phyloP scores from a whole-genome alignment of 2,797 vertebrate species.

The Psittacula echo region DNA sequence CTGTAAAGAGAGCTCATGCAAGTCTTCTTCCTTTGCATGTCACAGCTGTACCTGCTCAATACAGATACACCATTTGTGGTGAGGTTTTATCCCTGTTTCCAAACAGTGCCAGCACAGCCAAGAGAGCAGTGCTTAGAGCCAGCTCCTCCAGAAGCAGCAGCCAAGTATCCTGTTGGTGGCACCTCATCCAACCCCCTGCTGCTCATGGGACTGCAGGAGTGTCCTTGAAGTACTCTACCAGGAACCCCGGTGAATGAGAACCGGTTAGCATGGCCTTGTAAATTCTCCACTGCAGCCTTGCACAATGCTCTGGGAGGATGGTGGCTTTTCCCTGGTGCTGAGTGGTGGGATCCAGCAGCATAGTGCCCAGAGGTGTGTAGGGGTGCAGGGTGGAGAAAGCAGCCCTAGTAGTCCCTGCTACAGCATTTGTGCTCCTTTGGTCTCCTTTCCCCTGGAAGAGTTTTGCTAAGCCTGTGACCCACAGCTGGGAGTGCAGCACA shows the following conservation, averaged over 20 bases:
- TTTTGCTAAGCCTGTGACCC: neutral
- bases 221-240: neutral
- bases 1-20: neutral
- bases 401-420: neutral
- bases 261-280: rapidly evolving
- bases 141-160: neutral
- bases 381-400: neutral
- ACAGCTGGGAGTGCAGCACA: rapidly evolving
- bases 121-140: neutral
- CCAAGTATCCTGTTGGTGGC: neutral
- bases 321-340: neutral
- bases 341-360: neutral
- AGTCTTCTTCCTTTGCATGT: neutral
- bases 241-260: rapidly evolving
- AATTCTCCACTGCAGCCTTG: neutral
- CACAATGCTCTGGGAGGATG: neutral
- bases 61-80: rapidly evolving
- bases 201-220: neutral
- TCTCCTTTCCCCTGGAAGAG: neutral
- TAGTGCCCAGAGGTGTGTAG: neutral
- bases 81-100: neutral
- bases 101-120: neutral
- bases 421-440: neutral
- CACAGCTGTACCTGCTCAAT: neutral
- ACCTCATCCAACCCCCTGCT: neutral